These are phyloP conservation scores for Gallinago paraguaiae DNA, from an alignment of 2,113 vertebrate genomes.

Conservation along the genomic window DNA sequence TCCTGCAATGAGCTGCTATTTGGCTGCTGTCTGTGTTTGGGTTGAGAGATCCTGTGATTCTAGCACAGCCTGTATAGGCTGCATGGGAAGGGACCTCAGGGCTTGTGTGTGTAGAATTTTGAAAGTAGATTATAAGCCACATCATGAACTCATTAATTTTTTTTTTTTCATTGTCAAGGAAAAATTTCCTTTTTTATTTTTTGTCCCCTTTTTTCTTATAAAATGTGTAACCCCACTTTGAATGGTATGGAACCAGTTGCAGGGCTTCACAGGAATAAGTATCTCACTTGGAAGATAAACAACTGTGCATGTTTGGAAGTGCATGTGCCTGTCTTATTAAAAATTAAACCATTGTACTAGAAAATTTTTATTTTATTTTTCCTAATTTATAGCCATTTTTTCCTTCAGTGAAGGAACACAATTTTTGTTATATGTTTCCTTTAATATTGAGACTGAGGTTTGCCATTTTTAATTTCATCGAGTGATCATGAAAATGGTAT, in stretches of 20 bases:
- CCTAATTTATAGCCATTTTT: background rate
- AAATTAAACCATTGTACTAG: background rate
- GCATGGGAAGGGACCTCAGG: background rate
- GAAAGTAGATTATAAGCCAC: background rate
- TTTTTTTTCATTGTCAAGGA: background rate
- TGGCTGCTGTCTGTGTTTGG: accelerated
- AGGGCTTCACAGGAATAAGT: background rate
- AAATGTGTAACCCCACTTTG: background rate
- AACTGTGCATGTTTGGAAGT: background rate
- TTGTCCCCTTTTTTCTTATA: background rate
- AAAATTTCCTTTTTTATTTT: background rate
- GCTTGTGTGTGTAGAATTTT: background rate
- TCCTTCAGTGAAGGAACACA: background rate
- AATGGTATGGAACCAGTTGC: background rate
- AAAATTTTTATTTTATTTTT: background rate
- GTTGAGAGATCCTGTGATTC: background rate
- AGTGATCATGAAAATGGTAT: background rate
- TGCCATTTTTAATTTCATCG: background rate
- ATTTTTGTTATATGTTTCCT: background rate
- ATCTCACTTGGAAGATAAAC: background rate
- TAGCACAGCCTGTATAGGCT: background rate
- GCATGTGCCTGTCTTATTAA: background rate
- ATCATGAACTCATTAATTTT: background rate
- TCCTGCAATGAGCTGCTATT: background rate
- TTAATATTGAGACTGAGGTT: background rate